Evolutionary conservation across 2,888 invertebrate species (phyloP).

Genomic region (Thymelicus lineola): DNA sequence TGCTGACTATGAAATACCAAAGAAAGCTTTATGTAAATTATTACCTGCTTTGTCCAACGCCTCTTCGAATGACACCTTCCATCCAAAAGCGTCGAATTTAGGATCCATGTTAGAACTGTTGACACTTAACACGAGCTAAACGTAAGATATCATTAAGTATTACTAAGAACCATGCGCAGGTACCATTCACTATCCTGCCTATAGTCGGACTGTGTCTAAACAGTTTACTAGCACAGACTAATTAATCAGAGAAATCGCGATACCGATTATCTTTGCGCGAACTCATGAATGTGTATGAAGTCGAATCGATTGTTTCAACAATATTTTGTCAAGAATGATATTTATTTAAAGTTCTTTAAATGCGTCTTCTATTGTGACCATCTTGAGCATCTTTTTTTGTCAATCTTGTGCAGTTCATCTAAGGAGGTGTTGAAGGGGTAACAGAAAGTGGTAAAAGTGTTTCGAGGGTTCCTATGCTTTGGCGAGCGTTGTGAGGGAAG

Average conservation of each 20-base stretch:
- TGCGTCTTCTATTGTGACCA: no score
- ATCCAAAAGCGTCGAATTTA: slow-evolving; percentile 22
- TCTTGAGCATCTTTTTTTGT: no score
- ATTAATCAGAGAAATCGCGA: slow-evolving; percentile 24
- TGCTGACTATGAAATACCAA: no score
- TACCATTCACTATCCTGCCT: not conserved
- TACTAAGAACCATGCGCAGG: not conserved
- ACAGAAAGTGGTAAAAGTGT: no score
- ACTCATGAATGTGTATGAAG: not conserved
- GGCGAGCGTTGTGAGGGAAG: no score
- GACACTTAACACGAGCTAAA: not conserved
- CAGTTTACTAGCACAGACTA: slow-evolving; percentile 12
- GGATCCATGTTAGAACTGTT: slow-evolving; percentile 31
- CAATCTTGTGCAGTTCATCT: no score
- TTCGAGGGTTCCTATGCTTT: no score
- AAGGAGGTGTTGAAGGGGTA: no score
- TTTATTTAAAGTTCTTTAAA: no score
- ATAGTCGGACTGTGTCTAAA: slow-evolving; percentile 7
- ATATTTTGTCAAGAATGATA: not conserved
- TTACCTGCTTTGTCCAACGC: slow-evolving; percentile 45
- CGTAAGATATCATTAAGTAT: not conserved
- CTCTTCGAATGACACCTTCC: slow-evolving; percentile 45
- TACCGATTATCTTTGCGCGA: slow-evolving; percentile 10
- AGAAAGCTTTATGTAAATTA: not conserved
- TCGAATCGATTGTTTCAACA: not conserved